Conservation (phyloP, 2,888 invertebrate species). For the Cremastobaeus sp. region DNA sequence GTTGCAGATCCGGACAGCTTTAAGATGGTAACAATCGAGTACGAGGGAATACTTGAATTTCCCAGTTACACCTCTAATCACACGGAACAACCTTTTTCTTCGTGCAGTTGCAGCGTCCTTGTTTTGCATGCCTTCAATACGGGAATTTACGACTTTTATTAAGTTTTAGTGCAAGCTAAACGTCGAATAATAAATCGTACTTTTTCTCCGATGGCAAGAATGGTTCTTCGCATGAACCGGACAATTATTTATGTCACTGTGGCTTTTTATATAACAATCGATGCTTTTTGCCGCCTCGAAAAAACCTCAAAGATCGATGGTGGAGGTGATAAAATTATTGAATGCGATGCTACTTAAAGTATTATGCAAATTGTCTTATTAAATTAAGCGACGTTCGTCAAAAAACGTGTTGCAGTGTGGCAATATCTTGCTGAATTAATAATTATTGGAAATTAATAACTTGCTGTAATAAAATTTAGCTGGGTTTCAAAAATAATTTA, state of each 20-base stretch:
- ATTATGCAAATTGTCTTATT: conserved; percentile 45
- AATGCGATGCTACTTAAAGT: conserved; percentile 19
- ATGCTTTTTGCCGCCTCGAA: no score
- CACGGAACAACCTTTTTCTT: no score
- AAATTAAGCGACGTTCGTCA: conserved; percentile 33
- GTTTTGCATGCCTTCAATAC: no score
- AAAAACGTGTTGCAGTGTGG: conserved; percentile 44
- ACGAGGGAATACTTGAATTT: no score
- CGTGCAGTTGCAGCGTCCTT: no score
- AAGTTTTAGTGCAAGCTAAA: no score
- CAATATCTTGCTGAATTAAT: conserved; percentile 36
- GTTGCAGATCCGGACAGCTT: conserved; percentile 12
- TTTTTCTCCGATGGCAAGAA: no score
- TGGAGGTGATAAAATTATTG: conserved; percentile 42
- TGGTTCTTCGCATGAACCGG: no score
- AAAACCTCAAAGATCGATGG: conserved; percentile 26
- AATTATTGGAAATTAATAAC: conserved; percentile 42
- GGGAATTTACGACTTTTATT: no score
- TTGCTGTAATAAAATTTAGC: conserved; percentile 29
- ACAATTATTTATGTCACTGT: conserved; percentile 9
- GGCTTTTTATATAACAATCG: background rate
- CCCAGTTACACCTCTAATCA: no score
- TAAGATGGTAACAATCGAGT: no score
- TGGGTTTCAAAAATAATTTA: conserved; percentile 13
- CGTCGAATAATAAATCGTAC: no score